phyloP scores from a whole-genome alignment of 2,113 vertebrate genomes.

The Delphinapterus leucas region DNA sequence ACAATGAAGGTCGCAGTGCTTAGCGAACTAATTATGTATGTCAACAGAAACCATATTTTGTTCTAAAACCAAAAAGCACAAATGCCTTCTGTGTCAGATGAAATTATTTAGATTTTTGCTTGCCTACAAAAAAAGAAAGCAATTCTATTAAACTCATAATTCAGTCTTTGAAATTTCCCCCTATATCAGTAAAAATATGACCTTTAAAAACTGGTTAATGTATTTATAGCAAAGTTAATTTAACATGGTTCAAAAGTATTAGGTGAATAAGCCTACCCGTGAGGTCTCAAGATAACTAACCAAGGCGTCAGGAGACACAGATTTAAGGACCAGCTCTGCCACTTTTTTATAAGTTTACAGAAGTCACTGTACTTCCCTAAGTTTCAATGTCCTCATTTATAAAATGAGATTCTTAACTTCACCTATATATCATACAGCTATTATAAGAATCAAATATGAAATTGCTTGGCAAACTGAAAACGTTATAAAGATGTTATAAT shows the following conservation, averaged over 20 bases:
- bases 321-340: neutral
- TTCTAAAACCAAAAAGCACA: slow-evolving; percentile 53
- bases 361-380: slow-evolving; percentile 8
- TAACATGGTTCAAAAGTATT: neutral
- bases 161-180: slow-evolving; percentile 33
- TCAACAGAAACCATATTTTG: slow-evolving; percentile 56
- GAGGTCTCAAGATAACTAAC: neutral
- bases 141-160: slow-evolving; percentile 50
- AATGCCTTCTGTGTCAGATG: slow-evolving; percentile 59
- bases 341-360: neutral
- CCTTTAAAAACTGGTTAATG: neutral
- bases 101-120: slow-evolving; percentile 67
- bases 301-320: neutral
- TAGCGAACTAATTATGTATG: slow-evolving; percentile 28
- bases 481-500: neutral
- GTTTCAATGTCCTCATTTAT: neutral
- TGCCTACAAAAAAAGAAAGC: slow-evolving; percentile 45
- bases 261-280: neutral
- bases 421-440: neutral
- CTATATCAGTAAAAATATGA: neutral
- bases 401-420: neutral
- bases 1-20: neutral
- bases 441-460: neutral
- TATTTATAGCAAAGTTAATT: slow-evolving; percentile 4
- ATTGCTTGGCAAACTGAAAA: neutral